Conservation (phyloP, 2,113 vertebrate species). For the Todiramphus chloris region DNA sequence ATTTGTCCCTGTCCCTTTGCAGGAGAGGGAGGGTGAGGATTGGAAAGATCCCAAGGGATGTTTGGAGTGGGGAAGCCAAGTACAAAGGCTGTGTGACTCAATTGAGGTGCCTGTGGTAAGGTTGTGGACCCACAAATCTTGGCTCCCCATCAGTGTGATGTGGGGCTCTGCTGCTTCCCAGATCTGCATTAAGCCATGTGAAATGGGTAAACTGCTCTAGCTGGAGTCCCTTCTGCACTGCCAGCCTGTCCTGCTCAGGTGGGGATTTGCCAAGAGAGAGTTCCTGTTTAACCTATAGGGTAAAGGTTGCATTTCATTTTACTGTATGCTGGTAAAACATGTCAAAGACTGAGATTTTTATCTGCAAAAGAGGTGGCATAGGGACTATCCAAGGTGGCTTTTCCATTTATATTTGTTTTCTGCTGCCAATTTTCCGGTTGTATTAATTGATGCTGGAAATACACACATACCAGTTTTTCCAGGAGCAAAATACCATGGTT, state of each 20-base stretch:
- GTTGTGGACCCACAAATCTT: neutral
- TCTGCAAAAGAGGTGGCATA: neutral
- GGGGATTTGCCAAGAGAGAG: neutral
- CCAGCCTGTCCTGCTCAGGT: neutral
- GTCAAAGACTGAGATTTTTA: neutral
- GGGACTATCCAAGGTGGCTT: neutral
- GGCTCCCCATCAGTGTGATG: neutral
- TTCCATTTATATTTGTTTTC: neutral
- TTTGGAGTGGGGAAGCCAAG: neutral
- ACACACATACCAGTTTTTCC: neutral
- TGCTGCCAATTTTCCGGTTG: conserved; percentile 3
- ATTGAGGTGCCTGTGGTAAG: neutral
- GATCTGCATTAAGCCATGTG: neutral
- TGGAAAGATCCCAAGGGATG: neutral
- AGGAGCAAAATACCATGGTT: neutral
- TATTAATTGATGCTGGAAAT: neutral
- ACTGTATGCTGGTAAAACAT: neutral
- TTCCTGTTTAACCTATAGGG: neutral
- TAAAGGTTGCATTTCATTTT: neutral
- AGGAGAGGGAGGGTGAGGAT: neutral
- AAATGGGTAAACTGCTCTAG: neutral
- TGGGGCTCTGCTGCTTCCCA: neutral
- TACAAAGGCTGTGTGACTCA: neutral
- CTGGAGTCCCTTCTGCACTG: neutral
- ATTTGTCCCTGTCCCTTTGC: neutral